Percentiles rank a stretch among this genome's conserved stretches.
Conservation (phyloP, 2,888 invertebrate genomes). For the Liopterus haemorrhoidalis region DNA sequence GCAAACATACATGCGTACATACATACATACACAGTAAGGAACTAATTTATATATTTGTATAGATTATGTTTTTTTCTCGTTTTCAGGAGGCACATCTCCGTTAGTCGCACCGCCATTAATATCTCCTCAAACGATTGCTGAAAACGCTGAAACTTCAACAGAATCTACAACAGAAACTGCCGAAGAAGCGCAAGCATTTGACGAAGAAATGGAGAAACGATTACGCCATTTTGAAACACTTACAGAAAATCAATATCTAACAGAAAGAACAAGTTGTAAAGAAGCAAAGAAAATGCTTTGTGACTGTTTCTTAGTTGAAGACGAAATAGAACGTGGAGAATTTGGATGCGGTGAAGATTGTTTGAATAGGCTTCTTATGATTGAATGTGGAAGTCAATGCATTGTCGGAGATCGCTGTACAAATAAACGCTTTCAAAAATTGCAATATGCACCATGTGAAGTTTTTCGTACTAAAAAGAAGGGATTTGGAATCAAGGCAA, state of each 20-base stretch:
- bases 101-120: too few relatives aligned
- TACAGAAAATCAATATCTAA: conserved; percentile 79
- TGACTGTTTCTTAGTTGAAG: conserved; percentile 87
- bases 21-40: too few relatives aligned
- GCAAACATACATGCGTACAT: too few relatives aligned
- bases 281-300: conserved; percentile 92
- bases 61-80: too few relatives aligned
- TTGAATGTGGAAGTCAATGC: conserved; percentile 92
- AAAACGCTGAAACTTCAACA: conserved; percentile 17
- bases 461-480: conserved; percentile 91
- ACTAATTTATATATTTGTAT: too few relatives aligned
- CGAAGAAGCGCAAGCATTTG: conserved; percentile 41
- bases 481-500: conserved; percentile 86
- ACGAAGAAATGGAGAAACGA: conserved; percentile 52
- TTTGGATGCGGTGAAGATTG: conserved; percentile 93
- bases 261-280: conserved; percentile 78
- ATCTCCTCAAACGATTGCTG: not conserved
- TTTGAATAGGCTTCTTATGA: conserved; percentile 93
- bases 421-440: conserved; percentile 89
- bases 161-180: too few relatives aligned
- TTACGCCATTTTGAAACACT: conserved; percentile 74
- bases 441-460: conserved; percentile 75
- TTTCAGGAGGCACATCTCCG: too few relatives aligned
- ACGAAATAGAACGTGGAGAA: conserved; percentile 78
- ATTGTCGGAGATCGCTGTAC: conserved; percentile 85